phyloP scores from a whole-genome alignment of 2,888 invertebrate species.

The Fragum sueziense region DNA sequence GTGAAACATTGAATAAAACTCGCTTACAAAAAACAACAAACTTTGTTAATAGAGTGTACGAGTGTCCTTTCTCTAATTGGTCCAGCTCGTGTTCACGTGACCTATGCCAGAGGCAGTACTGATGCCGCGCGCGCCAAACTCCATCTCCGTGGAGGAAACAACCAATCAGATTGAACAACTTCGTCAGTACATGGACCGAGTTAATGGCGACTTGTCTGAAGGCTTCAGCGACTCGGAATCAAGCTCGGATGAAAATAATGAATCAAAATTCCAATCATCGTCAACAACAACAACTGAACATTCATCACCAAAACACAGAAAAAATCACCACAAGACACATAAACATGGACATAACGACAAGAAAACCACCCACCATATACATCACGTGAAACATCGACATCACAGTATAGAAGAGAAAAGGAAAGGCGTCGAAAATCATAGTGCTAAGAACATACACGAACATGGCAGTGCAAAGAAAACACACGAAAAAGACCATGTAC shows the following conservation, averaged over 20 bases:
- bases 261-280: background rate
- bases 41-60: no score
- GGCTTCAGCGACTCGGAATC: conserved; percentile 37
- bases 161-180: conserved; percentile 32
- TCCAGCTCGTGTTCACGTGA: background rate
- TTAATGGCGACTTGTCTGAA: conserved; percentile 10
- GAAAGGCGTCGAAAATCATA: background rate
- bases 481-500: background rate
- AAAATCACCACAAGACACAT: background rate
- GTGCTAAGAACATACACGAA: background rate
- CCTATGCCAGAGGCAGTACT: conserved; percentile 41
- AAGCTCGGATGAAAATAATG: conserved; percentile 11
- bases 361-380: background rate
- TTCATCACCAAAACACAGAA: background rate
- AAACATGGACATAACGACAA: background rate
- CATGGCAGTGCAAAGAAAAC: background rate
- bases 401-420: background rate
- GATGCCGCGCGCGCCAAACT: conserved; percentile 20
- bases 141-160: conserved; percentile 37
- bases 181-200: conserved; percentile 27
- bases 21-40: no score
- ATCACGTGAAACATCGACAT: conserved; percentile 3
- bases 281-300: background rate
- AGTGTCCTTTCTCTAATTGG: background rate
- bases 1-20: no score